phyloP scores from a whole-genome alignment of 2,888 invertebrate species.

The Eristalis intricaria region DNA sequence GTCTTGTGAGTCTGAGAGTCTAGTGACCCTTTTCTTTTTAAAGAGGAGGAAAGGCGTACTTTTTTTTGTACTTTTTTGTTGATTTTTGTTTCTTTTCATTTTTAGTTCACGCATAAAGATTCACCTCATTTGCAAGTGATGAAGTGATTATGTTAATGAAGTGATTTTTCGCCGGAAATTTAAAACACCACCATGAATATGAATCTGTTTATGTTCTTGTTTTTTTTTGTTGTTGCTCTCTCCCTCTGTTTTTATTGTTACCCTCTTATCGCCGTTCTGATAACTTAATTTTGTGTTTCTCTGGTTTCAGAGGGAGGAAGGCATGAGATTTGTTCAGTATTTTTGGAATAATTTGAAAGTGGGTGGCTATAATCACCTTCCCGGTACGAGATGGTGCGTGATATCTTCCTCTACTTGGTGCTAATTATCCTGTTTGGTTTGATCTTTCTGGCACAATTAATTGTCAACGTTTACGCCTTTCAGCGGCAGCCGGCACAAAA shows the following conservation, averaged over 20 bases:
- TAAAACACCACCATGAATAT: constrained; percentile 39
- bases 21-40: constrained; percentile 49
- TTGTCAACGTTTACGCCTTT: constrained; percentile 80
- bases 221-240: constrained; percentile 2
- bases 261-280: background rate
- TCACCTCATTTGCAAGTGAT: constrained; percentile 61
- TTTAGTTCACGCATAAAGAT: constrained; percentile 39
- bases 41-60: background rate
- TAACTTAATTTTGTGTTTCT: background rate
- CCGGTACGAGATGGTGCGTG: constrained; percentile 78
- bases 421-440: constrained; percentile 80
- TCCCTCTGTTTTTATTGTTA: background rate
- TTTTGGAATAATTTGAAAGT: background rate
- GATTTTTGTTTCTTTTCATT: background rate
- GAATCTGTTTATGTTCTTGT: constrained; percentile 18
- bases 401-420: constrained; percentile 80
- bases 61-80: background rate
- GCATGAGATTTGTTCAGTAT: constrained; percentile 16
- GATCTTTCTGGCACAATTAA: constrained; percentile 80
- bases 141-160: constrained; percentile 61
- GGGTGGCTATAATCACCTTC: background rate
- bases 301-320: constrained; percentile 33
- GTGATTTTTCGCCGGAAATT: constrained; percentile 57
- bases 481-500: constrained; percentile 79
- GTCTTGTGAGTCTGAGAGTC: constrained; percentile 59